Evolutionary conservation across 2,113 vertebrate genomes (phyloP).

Genomic region (Maccullochella peelii): DNA sequence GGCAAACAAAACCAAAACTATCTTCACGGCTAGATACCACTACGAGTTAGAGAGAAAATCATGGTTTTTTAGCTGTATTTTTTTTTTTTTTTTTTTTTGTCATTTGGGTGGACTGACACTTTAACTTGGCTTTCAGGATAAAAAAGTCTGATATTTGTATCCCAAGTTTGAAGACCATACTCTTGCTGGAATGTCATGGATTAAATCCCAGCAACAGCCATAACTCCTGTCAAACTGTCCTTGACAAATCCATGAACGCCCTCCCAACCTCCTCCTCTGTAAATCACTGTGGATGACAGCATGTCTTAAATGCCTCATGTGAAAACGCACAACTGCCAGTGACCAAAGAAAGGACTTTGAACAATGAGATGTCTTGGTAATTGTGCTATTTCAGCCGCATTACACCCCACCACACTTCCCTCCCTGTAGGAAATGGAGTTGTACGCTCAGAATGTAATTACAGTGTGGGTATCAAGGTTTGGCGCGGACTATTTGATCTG

Average conservation of each 20-base stretch:
- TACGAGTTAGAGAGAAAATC: too few species aligned
- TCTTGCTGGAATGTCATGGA: background rate
- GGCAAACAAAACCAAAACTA: too few species aligned
- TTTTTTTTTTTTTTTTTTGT: background rate
- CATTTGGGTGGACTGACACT: background rate
- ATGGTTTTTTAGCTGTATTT: too few species aligned
- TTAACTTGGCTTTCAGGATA: background rate
- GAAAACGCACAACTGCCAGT: constrained; percentile 14
- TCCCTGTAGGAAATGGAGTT: constrained; percentile 48
- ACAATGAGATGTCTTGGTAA: constrained; percentile 49
- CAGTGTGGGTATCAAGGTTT: constrained; percentile 52
- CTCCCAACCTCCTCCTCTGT: background rate
- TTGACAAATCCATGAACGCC: constrained; percentile 35
- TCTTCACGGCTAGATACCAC: too few species aligned
- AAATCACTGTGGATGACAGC: background rate
- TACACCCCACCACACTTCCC: constrained; percentile 16
- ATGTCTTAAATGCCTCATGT: constrained; percentile 27
- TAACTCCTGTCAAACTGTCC: constrained; percentile 35
- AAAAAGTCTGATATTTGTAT: background rate
- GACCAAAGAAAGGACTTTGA: constrained; percentile 20
- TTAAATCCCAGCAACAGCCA: constrained; percentile 8
- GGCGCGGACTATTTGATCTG: constrained; percentile 62
- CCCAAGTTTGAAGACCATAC: background rate
- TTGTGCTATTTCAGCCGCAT: constrained; percentile 45
- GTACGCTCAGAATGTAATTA: constrained; percentile 62